Base-by-base conservation (phyloP, 2,113 vertebrate species). In the Glareola pratincola region DNA sequence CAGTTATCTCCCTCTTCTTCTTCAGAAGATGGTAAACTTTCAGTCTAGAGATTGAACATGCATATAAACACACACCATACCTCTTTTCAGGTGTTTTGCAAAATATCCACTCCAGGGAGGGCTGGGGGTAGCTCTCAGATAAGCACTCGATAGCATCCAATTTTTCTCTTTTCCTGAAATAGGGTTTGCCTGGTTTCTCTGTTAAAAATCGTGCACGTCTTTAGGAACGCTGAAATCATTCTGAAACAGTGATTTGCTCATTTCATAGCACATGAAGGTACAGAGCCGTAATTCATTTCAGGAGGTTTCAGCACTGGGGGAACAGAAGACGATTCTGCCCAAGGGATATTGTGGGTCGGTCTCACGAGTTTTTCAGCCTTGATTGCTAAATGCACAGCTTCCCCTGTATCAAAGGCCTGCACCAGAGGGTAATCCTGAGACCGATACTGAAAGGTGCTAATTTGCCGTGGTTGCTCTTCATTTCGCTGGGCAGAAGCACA, bases 121-220 rank as follows among this genome's bases (percentile, higher is more conserved):
- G 98, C 43, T 94, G 95, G 2, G 98, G 99, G 75, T 96, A 96
- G n/a, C 98, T 98, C 10, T 98, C 97, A 26, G 99, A 99, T 63
- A 94, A 3, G 36, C 99, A 99, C 17, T 63, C 64, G 1, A 98
- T 53, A 14, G 89, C 89, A 3, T 97, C 59, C 7, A 86, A 66
- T n/a, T 93, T 91, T 68, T 89, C 96, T 29, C 71, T 78, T 94
- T 95, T 98, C 85, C 83, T 97, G 69, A 98, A 98, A 85, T 98
- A 98, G 39, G 98, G 98, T 93, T 98, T 98, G 92, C 91, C 84
- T 54, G 97, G 97, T 84, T 91, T 97, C 43, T 74, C 98, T 98
- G 81, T 95, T 53, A 88, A 97, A 97, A 90, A 76, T 11, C 41
- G 94, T 18, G 48, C 22, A 88, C 48, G 59, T 12, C 32, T 68